A percentile compares a stretch with the other conserved stretches of the same genome.
phyloP scores from a whole-genome alignment of 2,888 invertebrate species.

The Chrysodeixis includens region DNA sequence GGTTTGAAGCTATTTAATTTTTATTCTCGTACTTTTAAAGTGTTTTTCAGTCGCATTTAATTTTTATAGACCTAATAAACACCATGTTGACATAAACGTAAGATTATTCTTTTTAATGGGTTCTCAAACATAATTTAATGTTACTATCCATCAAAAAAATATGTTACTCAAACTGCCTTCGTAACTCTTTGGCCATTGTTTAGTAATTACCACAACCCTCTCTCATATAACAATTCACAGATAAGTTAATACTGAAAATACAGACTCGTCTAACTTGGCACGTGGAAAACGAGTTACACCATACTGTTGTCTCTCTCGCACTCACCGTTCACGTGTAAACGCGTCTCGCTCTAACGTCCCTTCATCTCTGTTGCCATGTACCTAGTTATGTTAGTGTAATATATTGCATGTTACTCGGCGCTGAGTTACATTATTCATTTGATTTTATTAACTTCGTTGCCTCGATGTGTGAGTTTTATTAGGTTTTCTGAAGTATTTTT shows the following conservation, averaged over 20 bases:
- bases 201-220: background rate
- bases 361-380: background rate
- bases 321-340: background rate
- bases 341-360: background rate
- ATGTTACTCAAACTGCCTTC: background rate
- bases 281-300: background rate
- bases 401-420: background rate
- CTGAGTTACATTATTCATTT: slow-evolving; percentile 42
- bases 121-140: no score
- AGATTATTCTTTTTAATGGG: no score
- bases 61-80: no score
- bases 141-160: background rate
- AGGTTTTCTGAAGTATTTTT: slow-evolving; percentile 3
- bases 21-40: no score
- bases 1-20: no score
- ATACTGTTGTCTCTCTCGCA: background rate
- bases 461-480: slow-evolving; percentile 25
- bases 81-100: no score
- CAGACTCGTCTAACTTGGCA: background rate
- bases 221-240: background rate
- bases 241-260: background rate
- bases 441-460: slow-evolving; percentile 18
- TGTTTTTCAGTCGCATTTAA: no score
- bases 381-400: background rate
- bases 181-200: background rate